phyloP scores from a whole-genome alignment of 1,140 invertebrate species.

The Cyrtorhinus lividipennis region DNA sequence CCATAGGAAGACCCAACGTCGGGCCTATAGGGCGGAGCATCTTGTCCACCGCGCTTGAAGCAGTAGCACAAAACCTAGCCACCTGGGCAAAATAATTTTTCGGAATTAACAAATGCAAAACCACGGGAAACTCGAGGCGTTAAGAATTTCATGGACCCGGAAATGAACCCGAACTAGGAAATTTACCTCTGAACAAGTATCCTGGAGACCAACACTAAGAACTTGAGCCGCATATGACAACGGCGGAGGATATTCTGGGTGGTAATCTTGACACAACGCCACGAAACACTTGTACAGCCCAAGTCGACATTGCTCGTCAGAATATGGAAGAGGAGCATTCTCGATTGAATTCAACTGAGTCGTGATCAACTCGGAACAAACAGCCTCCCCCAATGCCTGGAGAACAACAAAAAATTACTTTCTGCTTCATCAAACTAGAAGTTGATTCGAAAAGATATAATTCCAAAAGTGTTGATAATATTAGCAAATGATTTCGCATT shows the following conservation, averaged over 20 bases:
- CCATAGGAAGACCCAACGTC: background rate
- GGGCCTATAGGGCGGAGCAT: background rate
- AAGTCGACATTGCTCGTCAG: background rate
- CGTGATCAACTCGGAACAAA: background rate
- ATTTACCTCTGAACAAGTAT: background rate
- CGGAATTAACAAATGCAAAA: no score
- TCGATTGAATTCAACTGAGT: background rate
- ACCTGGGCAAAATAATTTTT: background rate
- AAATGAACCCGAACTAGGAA: no score
- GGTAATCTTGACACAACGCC: background rate
- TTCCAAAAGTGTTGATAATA: no score
- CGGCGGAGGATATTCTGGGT: background rate
- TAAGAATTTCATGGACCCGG: no score
- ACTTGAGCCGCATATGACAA: background rate
- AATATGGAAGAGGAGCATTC: background rate
- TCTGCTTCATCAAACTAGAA: no score
- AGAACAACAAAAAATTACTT: no score
- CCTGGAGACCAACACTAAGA: background rate
- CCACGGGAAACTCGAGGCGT: no score
- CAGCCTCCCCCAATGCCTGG: background rate
- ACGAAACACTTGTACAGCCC: background rate
- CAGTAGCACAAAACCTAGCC: background rate
- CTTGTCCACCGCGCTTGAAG: background rate
- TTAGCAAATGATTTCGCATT: no score
- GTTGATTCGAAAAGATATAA: no score